Base-by-base conservation (phyloP, 2,888 invertebrate species). In the Agriopis leucophaearia region DNA sequence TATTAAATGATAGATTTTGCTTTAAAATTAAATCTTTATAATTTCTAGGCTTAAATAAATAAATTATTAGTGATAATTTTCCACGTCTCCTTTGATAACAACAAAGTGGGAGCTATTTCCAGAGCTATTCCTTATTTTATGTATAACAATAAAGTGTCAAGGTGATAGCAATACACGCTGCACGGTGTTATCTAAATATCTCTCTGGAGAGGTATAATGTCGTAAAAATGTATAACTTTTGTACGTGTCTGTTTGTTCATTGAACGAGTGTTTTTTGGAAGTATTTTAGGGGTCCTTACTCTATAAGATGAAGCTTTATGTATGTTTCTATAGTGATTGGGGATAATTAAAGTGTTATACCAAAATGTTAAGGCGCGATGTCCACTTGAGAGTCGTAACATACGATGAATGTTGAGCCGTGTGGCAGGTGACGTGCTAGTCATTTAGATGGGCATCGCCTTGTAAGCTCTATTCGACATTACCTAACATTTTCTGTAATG, bases 141-240 rank as follows among this genome's bases (percentile, higher is more conserved):
- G 27, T 52, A 58, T n/a, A 42, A 52, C 50, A 66, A 60, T 66
- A 72, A 66, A 66, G 36, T 50, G 40, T 56, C 57, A 59, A 48
- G 72, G 64, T 64, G 72, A 71, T 66, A 69, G 71, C 71, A 69
- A 68, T 65, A 18, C 55, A 44, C 15, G 45, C 51, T 50, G 48
- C 61, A 54, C 51, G 57, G 40, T 38, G 65, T 68, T 71, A 71
- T 63, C 64, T 64, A 61, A 78, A 67, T 75, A 71, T 65, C 66
- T 54, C 80, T 73, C 80, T 1, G 57, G 71, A 57, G 80, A 67
- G 63, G 54, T 61, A 71, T 74, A 57, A 59, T 35, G 66, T 73
- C 56, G 72, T 72, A 71, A 74, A 66, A 76, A 77, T 74, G 70
- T 65, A 70, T 60, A 56, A 70, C 55, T 63, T 68, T 51, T 48